Conservation (phyloP, 2,113 vertebrate genomes). For the Lathamus discolor region DNA sequence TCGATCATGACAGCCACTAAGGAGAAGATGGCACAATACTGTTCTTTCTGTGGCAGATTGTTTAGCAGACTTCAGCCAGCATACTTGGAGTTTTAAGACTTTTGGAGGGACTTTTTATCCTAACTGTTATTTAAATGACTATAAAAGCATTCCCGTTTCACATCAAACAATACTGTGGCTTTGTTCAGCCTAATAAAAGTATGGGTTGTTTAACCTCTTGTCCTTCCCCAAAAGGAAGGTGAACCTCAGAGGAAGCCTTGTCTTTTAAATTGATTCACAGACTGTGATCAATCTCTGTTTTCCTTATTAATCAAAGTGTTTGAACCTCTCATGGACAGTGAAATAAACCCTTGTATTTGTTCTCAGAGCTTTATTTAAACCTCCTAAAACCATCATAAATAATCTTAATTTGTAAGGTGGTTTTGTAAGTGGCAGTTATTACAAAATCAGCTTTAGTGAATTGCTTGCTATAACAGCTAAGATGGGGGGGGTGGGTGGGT, state of each 20-base stretch:
- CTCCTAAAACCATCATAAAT: background rate
- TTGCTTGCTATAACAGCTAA: fast-evolving
- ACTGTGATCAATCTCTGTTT: background rate
- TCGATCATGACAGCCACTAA: background rate
- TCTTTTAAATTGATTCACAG: background rate
- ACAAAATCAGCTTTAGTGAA: background rate
- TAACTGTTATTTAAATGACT: background rate
- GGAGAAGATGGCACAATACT: background rate
- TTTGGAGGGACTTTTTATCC: background rate
- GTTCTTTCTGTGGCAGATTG: background rate
- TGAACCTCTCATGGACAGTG: background rate
- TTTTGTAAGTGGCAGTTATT: background rate
- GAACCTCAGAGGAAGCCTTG: background rate
- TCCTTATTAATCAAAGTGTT: background rate
- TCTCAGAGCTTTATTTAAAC: background rate
- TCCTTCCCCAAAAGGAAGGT: background rate
- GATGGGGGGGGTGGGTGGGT: background rate
- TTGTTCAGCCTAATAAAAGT: background rate
- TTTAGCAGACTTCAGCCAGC: background rate
- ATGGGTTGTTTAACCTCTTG: background rate
- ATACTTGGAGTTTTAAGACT: background rate
- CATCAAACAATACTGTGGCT: background rate
- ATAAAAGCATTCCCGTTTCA: background rate
- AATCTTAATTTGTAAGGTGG: background rate
- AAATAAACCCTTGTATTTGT: background rate